Conservation (phyloP, 1,140 invertebrate genomes). For the Cotesia glomerata region DNA sequence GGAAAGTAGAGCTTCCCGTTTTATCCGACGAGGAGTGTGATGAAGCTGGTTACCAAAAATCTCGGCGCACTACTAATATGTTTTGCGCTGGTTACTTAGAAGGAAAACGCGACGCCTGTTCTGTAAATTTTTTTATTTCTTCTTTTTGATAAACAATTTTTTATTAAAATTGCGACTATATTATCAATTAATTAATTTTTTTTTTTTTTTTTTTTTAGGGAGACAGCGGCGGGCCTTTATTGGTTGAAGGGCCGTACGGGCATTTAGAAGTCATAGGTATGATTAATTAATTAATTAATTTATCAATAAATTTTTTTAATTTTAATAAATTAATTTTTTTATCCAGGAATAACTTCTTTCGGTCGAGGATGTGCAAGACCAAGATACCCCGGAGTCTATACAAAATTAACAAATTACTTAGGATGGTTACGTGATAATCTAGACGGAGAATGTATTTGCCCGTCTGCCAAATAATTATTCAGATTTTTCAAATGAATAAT, state of each 20-base stretch:
- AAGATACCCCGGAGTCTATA: constrained; percentile 79
- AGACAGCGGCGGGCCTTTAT: constrained; percentile 67
- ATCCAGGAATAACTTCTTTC: constrained; percentile 76
- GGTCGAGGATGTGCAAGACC: constrained; percentile 78
- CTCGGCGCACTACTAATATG: constrained; percentile 75
- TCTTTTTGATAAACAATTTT: neutral
- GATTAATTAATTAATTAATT: neutral
- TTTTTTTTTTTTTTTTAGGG: constrained; percentile 46
- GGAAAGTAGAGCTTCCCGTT: constrained; percentile 68
- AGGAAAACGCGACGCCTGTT: constrained; percentile 77
- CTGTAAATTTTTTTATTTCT: constrained; percentile 59
- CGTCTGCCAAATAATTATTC: constrained; percentile 41
- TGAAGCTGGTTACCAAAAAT: constrained; percentile 63
- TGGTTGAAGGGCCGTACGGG: constrained; percentile 55
- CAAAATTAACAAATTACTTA: constrained; percentile 73
- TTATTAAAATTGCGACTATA: constrained; percentile 16
- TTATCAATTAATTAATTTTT: constrained; percentile 3
- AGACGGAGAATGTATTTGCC: constrained; percentile 65
- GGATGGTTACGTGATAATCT: constrained; percentile 69
- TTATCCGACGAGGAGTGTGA: constrained; percentile 67
- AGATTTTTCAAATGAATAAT: neutral
- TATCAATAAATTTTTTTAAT: neutral
- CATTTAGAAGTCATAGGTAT: constrained; percentile 65
- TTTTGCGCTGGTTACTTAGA: constrained; percentile 77
- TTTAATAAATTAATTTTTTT: constrained; percentile 11